These are phyloP conservation scores for Hirtodrosophila duncani DNA, from an alignment of 2,888 invertebrate species.

Conservation along the genomic window DNA sequence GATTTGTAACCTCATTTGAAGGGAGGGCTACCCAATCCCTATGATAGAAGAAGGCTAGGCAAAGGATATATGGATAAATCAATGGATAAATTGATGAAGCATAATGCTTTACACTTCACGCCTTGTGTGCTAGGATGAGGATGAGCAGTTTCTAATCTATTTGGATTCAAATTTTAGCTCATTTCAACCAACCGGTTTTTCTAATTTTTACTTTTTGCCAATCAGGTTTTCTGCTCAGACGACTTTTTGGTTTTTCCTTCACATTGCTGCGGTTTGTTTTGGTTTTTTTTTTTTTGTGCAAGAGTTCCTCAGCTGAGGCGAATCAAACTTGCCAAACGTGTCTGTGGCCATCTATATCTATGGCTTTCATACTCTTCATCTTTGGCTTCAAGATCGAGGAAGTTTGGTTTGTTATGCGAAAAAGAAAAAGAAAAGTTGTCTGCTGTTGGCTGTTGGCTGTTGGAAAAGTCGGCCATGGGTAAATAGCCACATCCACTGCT, in stretches of 20 bases:
- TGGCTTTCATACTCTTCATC: background rate
- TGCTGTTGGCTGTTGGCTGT: slow-evolving; percentile 7
- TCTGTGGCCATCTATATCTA: slow-evolving; percentile 1
- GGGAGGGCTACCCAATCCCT: no score
- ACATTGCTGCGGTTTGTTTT: slow-evolving; percentile 5
- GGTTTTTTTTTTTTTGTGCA: slow-evolving; percentile 4
- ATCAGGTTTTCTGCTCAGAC: background rate
- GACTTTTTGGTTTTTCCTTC: slow-evolving; percentile 28
- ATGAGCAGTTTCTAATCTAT: slow-evolving; percentile 6
- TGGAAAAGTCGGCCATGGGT: slow-evolving; percentile 57
- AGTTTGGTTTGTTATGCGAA: slow-evolving; percentile 2
- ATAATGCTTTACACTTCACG: background rate
- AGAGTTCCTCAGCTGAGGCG: slow-evolving; percentile 5
- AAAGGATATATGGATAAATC: no score
- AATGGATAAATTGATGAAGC: no score
- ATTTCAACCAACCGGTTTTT: slow-evolving; percentile 10
- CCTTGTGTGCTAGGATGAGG: background rate
- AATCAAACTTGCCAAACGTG: slow-evolving; percentile 18
- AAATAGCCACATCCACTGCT: slow-evolving; percentile 32
- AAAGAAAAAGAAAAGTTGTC: slow-evolving; percentile 59
- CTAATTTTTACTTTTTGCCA: slow-evolving; percentile 3
- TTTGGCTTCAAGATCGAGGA: no score
- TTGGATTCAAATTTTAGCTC: slow-evolving; percentile 6
- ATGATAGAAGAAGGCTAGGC: background rate
- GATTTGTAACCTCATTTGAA: no score